These are phyloP conservation scores for Hapalemur alaotrensis DNA, from an alignment of 2,797 vertebrate species.

Conservation along the genomic window DNA sequence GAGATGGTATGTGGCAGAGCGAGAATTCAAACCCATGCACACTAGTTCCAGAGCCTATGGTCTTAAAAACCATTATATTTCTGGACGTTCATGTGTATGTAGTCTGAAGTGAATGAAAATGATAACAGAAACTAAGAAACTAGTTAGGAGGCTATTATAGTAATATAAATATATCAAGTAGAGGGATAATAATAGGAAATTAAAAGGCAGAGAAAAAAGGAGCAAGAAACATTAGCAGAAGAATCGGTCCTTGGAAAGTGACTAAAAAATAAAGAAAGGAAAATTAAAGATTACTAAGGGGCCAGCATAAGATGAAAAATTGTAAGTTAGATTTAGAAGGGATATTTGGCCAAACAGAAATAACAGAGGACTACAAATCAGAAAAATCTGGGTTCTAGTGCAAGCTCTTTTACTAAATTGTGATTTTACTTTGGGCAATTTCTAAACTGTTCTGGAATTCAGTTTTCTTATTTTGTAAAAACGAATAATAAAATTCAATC, in stretches of 20 bases:
- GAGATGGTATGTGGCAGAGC: neutral
- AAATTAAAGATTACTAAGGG: neutral
- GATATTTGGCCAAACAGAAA: neutral
- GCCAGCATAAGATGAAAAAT: neutral
- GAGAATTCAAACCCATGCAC: neutral
- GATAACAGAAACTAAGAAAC: neutral
- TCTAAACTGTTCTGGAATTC: neutral
- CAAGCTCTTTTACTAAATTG: neutral
- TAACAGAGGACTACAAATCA: neutral
- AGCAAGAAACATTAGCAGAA: neutral
- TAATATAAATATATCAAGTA: neutral
- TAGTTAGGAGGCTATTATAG: neutral
- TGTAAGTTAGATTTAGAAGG: neutral
- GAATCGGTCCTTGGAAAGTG: neutral
- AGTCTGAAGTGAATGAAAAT: neutral
- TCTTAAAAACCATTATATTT: neutral
- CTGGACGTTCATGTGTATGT: neutral
- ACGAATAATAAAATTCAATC: neutral
- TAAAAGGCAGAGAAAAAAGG: neutral
- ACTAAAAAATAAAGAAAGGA: neutral
- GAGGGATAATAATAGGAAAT: neutral
- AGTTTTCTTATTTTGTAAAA: conserved; percentile 12
- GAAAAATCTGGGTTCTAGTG: neutral
- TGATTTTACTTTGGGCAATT: neutral
- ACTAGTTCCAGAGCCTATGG: neutral